These are phyloP conservation scores for Oreotrochilus melanogaster DNA, from an alignment of 2,113 vertebrate genomes.

Conservation along the genomic window DNA sequence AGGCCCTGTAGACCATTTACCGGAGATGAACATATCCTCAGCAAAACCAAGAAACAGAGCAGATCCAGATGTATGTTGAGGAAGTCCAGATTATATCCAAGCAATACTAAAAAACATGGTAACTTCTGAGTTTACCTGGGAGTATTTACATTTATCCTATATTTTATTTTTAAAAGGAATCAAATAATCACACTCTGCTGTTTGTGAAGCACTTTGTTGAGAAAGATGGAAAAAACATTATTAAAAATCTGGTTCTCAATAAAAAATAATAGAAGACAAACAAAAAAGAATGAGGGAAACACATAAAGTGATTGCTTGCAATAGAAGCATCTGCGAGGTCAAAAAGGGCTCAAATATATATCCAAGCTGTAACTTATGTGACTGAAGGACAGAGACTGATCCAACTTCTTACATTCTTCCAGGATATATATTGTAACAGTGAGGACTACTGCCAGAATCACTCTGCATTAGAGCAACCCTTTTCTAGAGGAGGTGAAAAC, in stretches of 20 bases:
- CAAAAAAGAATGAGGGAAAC: background rate
- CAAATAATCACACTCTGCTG: background rate
- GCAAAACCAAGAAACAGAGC: background rate
- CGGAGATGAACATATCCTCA: background rate
- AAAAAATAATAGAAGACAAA: background rate
- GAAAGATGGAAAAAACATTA: background rate
- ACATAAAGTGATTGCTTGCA: background rate
- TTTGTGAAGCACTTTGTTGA: background rate
- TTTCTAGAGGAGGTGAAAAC: background rate
- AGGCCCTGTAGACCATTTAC: background rate
- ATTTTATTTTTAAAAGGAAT: background rate
- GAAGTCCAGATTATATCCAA: background rate
- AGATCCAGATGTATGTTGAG: constrained; percentile 5
- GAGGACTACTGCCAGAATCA: background rate
- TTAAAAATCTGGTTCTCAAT: background rate
- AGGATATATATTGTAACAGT: background rate
- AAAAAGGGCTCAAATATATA: background rate
- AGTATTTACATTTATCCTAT: background rate
- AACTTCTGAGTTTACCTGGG: background rate
- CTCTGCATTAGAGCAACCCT: background rate
- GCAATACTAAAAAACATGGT: background rate
- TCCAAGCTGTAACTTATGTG: background rate
- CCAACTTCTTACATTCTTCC: background rate
- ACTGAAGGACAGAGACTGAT: background rate
- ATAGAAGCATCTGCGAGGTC: constrained; percentile 1